A percentile compares a stretch with the other conserved stretches of the same genome.
Evolutionary conservation across 2,888 invertebrate genomes (phyloP).

Genomic region (Anticlea derivata): DNA sequence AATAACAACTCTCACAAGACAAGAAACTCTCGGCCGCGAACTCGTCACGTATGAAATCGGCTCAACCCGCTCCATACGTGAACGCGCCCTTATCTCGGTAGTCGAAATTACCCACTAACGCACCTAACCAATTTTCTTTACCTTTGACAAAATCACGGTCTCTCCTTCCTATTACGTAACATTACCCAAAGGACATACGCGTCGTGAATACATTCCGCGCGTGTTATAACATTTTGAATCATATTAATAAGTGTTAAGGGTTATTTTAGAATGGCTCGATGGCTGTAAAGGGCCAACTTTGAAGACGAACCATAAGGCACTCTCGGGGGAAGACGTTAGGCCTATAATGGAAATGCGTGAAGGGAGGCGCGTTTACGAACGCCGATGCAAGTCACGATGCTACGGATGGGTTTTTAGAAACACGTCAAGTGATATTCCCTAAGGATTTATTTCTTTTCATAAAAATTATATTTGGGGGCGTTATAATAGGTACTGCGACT

Average conservation of each 20-base stretch:
- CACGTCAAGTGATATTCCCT: slow-evolving; percentile 23
- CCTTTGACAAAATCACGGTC: slow-evolving; percentile 82
- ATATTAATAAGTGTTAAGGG: slow-evolving; percentile 67
- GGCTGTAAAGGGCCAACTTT: slow-evolving; percentile 56
- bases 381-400: slow-evolving; percentile 33
- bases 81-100: slow-evolving; percentile 46
- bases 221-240: slow-evolving; percentile 58
- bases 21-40: too few species aligned
- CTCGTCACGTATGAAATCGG: too few species aligned
- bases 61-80: neutral
- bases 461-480: neutral
- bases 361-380: slow-evolving; percentile 32
- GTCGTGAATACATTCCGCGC: slow-evolving; percentile 63
- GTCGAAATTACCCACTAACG: slow-evolving; percentile 75
- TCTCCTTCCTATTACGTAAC: slow-evolving; percentile 78
- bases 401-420: slow-evolving; percentile 27
- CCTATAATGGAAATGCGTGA: slow-evolving; percentile 59
- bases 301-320: slow-evolving; percentile 58
- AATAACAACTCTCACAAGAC: too few species aligned
- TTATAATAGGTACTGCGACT: neutral
- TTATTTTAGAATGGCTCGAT: slow-evolving; percentile 54
- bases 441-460: slow-evolving; percentile 24
- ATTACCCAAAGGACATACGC: slow-evolving; percentile 81
- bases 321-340: slow-evolving; percentile 62
- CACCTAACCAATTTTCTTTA: slow-evolving; percentile 79